Conservation (phyloP, 2,797 vertebrate genomes). For the Sciurus vulgaris region DNA sequence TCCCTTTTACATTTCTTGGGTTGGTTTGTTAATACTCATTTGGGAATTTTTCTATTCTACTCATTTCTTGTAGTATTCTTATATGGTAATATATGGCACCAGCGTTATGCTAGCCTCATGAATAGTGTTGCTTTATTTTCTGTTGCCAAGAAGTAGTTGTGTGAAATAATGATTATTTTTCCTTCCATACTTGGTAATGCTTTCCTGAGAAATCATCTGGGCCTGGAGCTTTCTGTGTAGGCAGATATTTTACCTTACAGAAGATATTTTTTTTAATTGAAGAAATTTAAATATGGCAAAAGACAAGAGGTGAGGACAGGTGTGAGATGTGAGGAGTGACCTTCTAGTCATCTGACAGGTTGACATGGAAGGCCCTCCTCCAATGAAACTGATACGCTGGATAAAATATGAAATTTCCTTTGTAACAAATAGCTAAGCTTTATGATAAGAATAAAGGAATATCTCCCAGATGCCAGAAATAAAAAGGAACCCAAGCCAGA, state of each 20-base stretch:
- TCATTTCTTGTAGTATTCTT: not conserved
- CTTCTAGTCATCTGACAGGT: not conserved
- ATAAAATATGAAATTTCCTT: constrained; percentile 47
- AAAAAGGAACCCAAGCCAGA: constrained; percentile 53
- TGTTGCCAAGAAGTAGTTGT: constrained; percentile 26
- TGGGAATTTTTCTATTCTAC: constrained; percentile 36
- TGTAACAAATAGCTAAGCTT: constrained; percentile 51
- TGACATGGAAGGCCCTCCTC: constrained; percentile 38
- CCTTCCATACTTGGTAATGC: not conserved
- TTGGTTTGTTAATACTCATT: not conserved
- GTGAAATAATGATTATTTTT: not conserved
- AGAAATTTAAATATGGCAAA: constrained; percentile 4
- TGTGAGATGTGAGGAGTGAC: not conserved
- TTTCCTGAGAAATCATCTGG: constrained; percentile 49
- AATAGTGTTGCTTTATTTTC: not conserved
- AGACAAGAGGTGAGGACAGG: not conserved
- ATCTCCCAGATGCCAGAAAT: constrained; percentile 20
- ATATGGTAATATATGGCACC: not conserved
- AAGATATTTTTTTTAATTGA: not conserved
- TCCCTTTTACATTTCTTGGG: not conserved
- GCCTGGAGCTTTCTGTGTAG: constrained; percentile 29
- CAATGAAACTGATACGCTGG: constrained; percentile 38
- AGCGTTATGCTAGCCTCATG: not conserved
- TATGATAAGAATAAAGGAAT: constrained; percentile 52
- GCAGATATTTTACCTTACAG: constrained; percentile 14